Conservation (phyloP, 2,797 vertebrate species). For the Argyrosomus regius region DNA sequence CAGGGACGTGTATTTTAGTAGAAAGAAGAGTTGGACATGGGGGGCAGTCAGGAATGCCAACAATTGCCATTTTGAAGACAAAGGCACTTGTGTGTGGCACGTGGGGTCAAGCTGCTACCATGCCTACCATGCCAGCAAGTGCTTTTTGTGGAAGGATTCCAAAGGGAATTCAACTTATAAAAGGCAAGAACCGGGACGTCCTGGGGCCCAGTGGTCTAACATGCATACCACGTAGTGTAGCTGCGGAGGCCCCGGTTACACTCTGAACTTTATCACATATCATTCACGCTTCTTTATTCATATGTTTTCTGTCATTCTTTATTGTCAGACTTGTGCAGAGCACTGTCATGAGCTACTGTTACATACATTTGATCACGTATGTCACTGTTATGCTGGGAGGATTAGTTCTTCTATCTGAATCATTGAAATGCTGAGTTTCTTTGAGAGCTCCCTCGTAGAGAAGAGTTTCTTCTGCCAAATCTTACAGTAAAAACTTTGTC, state of each 20-base stretch:
- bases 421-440: not conserved
- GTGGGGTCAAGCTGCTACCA: conserved; percentile 59
- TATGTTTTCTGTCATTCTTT: conserved; percentile 15
- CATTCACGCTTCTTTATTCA: conserved; percentile 1
- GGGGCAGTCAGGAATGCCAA: conserved; percentile 54
- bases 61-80: conserved; percentile 71
- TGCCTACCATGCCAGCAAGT: conserved; percentile 48
- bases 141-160: conserved; percentile 61
- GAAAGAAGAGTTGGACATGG: conserved; percentile 29
- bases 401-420: conserved; percentile 2
- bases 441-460: not conserved
- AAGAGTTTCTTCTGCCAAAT: not conserved
- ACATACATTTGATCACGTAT: not conserved
- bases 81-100: conserved; percentile 65
- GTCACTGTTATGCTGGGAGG: not conserved
- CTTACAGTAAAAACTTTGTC: not conserved
- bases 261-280: conserved; percentile 1
- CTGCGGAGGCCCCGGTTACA: conserved; percentile 25
- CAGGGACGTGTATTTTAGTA: conserved; percentile 31
- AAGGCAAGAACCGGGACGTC: conserved; percentile 21
- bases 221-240: not conserved
- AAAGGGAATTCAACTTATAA: conserved; percentile 51
- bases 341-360: not conserved
- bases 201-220: not conserved
- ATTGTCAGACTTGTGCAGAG: not conserved